A percentile compares a stretch with the other conserved stretches of the same genome.
Conservation (phyloP, 1,140 invertebrate genomes). For the Parapsyche elsis region DNA sequence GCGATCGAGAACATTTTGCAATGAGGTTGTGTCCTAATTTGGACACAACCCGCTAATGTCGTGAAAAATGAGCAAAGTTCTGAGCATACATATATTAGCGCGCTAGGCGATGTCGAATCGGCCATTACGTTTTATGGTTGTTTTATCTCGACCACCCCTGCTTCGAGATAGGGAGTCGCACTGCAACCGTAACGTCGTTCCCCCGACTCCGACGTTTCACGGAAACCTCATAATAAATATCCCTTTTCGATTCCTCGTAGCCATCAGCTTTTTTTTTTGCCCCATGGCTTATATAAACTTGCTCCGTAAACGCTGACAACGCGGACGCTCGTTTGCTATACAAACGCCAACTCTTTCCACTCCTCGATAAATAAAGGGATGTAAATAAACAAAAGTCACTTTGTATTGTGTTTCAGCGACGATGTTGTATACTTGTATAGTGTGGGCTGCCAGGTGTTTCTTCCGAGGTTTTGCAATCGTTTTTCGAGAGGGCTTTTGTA, state of each 20-base stretch:
- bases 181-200: not conserved
- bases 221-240: not conserved
- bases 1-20: not conserved
- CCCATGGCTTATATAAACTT: not conserved
- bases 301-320: no score
- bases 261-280: not conserved
- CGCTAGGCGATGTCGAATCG: slow-evolving; percentile 17
- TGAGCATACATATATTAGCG: slow-evolving; percentile 31
- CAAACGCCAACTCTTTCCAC: not conserved
- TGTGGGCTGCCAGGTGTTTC: not conserved
- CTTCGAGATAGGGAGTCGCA: no score
- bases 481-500: no score
- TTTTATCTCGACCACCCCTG: slow-evolving; percentile 2
- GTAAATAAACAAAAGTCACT: not conserved
- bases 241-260: not conserved
- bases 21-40: not conserved
- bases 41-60: not conserved
- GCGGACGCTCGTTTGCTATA: no score
- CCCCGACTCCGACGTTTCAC: not conserved
- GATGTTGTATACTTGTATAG: no score
- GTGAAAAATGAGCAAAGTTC: slow-evolving; percentile 33
- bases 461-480: no score
- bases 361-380: not conserved
- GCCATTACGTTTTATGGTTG: slow-evolving; percentile 13
- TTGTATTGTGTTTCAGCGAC: no score